Conservation (phyloP, 2,888 invertebrate species). For the Thymelicus lineola region DNA sequence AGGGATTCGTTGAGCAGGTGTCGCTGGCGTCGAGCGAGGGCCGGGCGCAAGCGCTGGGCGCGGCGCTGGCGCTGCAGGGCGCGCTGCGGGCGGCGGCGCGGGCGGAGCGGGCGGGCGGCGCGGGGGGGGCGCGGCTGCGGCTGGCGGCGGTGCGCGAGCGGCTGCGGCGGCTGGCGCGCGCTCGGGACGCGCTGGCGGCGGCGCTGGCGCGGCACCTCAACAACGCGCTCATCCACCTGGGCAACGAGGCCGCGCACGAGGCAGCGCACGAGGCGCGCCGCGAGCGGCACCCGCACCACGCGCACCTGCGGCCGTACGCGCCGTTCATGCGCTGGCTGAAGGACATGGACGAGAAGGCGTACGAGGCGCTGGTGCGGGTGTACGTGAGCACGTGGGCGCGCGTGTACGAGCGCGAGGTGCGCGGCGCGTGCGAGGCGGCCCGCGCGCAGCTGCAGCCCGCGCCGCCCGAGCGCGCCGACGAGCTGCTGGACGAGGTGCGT, state of each 20-base stretch:
- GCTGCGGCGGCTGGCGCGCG: conserved; percentile 62
- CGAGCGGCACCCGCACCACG: conserved; percentile 88
- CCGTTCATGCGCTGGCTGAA: conserved; percentile 97
- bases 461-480: conserved; percentile 55
- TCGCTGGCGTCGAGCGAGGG: conserved; percentile 61
- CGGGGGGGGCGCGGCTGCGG: conserved; percentile 54
- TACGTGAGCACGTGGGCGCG: conserved; percentile 94
- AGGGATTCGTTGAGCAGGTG: no score
- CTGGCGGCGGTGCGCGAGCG: conserved; percentile 66
- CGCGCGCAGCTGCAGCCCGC: conserved; percentile 69
- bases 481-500: conserved; percentile 57
- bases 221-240: conserved; percentile 97
- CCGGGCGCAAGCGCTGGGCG: conserved; percentile 62
- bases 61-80: conserved; percentile 48
- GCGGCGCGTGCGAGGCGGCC: conserved; percentile 91
- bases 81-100: conserved; percentile 57
- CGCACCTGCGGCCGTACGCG: conserved; percentile 93
- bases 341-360: conserved; percentile 93
- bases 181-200: conserved; percentile 77
- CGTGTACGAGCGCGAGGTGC: conserved; percentile 94
- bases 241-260: conserved; percentile 81
- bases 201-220: conserved; percentile 95
- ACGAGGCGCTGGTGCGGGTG: conserved; percentile 90
- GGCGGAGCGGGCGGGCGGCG: conserved; percentile 52
- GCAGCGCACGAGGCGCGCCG: conserved; percentile 64